Conservation (phyloP, 2,113 vertebrate genomes). For the Fulmarus glacialis region DNA sequence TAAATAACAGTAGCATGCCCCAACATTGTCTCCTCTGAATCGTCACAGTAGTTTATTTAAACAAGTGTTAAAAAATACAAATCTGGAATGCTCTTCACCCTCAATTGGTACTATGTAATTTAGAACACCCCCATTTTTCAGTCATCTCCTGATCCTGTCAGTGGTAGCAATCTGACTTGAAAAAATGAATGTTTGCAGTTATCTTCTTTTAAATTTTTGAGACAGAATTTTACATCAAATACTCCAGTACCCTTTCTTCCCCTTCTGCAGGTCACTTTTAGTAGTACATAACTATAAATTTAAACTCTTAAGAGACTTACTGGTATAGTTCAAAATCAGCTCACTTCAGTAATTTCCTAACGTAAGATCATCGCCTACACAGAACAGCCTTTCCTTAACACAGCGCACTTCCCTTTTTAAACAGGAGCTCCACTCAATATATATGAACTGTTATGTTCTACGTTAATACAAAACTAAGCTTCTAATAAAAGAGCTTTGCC, state of each 20-base stretch:
- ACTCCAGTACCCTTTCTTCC: background rate
- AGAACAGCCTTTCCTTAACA: background rate
- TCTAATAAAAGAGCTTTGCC: background rate
- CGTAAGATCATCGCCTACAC: background rate
- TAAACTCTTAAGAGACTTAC: background rate
- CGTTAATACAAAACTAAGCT: background rate
- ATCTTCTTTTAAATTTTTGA: background rate
- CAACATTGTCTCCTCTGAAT: background rate
- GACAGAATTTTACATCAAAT: background rate
- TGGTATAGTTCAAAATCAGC: background rate
- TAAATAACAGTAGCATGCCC: background rate
- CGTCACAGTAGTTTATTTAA: background rate
- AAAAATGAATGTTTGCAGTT: background rate
- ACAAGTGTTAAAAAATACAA: background rate
- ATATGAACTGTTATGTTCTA: background rate
- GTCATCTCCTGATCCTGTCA: background rate
- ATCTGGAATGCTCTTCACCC: background rate
- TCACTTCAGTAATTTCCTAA: background rate
- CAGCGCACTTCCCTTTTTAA: background rate
- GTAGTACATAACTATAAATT: background rate
- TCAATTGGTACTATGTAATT: background rate
- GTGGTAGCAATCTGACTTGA: background rate
- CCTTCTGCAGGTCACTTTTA: constrained; percentile 38
- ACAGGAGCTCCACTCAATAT: background rate
- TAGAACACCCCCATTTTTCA: background rate